These are phyloP conservation scores for Balaenoptera acutorostrata DNA, from an alignment of 2,113 vertebrate species.

Conservation along the genomic window DNA sequence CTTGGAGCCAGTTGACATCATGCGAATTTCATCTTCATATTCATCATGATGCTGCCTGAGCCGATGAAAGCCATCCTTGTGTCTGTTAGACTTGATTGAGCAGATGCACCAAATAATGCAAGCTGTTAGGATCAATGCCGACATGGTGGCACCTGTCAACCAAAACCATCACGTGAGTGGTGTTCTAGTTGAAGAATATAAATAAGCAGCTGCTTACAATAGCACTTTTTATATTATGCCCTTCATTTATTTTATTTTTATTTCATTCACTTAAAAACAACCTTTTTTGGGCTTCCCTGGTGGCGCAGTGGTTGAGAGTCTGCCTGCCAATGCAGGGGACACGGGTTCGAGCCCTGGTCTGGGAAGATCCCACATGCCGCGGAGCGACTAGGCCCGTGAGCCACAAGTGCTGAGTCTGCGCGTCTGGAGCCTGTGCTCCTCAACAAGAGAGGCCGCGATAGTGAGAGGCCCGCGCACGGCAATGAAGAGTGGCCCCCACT, in stretches of 20 bases:
- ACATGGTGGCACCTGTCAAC: slow-evolving; percentile 92
- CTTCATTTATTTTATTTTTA: slow-evolving; percentile 20
- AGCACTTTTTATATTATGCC: not conserved
- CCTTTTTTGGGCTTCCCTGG: not conserved
- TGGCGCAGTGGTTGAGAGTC: too few species aligned
- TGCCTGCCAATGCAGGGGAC: too few species aligned
- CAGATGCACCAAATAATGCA: slow-evolving; percentile 99
- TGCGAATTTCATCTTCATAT: slow-evolving; percentile 95
- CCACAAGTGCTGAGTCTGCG: too few species aligned
- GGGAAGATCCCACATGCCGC: too few species aligned
- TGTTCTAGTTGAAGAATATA: not conserved
- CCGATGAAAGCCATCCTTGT: slow-evolving; percentile 97
- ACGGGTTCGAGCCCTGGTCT: too few species aligned
- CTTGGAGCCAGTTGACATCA: slow-evolving; percentile 95
- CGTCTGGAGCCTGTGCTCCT: too few species aligned
- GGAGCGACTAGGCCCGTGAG: too few species aligned
- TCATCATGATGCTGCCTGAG: slow-evolving; percentile 94
- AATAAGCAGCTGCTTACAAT: not conserved
- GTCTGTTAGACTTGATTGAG: slow-evolving; percentile 94
- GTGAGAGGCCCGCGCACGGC: too few species aligned
- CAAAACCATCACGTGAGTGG: not conserved
- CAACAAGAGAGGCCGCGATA: too few species aligned
- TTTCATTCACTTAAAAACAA: not conserved
- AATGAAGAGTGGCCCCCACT: too few species aligned
- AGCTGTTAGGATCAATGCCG: slow-evolving; percentile 91